phyloP scores from a whole-genome alignment of 2,888 invertebrate species.

The Enchytraeus crypticus region DNA sequence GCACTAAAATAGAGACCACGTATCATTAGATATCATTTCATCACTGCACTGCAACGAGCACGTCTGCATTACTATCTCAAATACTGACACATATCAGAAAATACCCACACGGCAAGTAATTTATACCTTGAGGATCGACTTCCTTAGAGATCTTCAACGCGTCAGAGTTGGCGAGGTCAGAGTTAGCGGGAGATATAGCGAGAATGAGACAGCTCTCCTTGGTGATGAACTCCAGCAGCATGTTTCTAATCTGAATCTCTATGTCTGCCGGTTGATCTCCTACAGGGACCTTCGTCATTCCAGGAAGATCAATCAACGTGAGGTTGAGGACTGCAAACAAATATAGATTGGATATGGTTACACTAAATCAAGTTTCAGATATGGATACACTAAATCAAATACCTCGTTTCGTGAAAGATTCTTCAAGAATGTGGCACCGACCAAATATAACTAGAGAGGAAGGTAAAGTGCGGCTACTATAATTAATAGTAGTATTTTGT shows the following conservation, averaged over 20 bases:
- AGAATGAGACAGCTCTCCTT: constrained; percentile 89
- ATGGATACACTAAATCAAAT: constrained; percentile 9
- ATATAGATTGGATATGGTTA: not conserved
- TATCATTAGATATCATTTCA: too few relatives aligned
- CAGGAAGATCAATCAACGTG: constrained; percentile 76
- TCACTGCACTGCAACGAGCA: too few relatives aligned
- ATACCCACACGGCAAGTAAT: too few relatives aligned
- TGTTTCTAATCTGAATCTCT: constrained; percentile 80
- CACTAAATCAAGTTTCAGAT: not conserved
- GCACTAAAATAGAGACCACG: too few relatives aligned
- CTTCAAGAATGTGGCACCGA: constrained; percentile 93
- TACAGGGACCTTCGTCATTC: constrained; percentile 91
- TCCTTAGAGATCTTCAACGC: constrained; percentile 95
- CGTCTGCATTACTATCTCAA: too few relatives aligned
- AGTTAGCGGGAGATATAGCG: constrained; percentile 93
- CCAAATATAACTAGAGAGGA: constrained; percentile 65
- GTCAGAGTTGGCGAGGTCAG: constrained; percentile 96
- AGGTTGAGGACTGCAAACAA: constrained; percentile 53
- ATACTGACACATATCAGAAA: too few relatives aligned
- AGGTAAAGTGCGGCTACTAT: not conserved
- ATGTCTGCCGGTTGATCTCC: constrained; percentile 95
- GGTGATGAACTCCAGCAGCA: constrained; percentile 84
- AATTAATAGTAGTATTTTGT: not conserved
- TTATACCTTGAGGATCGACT: constrained; percentile 65
- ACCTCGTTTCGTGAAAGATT: constrained; percentile 69